Evolutionary conservation across 2,888 invertebrate species (phyloP), one percentile per base, ranked within the genome.

Genomic region (Hirtodrosophila cameraria): DNA sequence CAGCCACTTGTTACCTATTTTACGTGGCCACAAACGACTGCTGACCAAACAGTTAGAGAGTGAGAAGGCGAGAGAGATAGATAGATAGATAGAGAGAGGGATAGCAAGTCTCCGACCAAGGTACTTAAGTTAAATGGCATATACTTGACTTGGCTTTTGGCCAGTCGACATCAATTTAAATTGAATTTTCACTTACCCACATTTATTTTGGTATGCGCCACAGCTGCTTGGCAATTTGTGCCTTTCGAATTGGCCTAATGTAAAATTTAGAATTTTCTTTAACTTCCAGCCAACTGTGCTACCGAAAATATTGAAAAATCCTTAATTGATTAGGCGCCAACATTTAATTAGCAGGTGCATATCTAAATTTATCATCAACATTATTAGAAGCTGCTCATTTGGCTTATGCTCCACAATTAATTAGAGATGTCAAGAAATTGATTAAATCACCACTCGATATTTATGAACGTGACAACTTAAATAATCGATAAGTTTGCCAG

Each of bases 171-270:
- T 85, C 86, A 86, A 88, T 88, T 88, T 82, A 86, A 88, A 89
- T 88, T 89, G 88, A 88, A 88, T 89, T 89, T 88, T 77, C 75
- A 80, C 73, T 85, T 84, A 81, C 84, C 77, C n/a, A n/a, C n/a
- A n/a, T n/a, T 57, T 53, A 49, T 70, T 67, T 80, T 80, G 60
- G 83, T 80, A 80, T 80, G 74, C 80, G 65, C 62, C 55, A 31
- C 80, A 83, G 76, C 72, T 75, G 68, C 64, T 36, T 59, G 39
- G 61, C 80, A 88, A 89, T 88, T 89, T 88, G 88, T 85, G 68
- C 73, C 80, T 78, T 85, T n/a, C n/a, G 76, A 86, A 87, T 87
- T 87, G 82, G 85, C 73, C 74, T 88, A 82, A 87, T 88, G 85
- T 82, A 85, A 80, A 86, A 88, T 86, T 78, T 81, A 53, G 36